These are phyloP conservation scores for Bombus huntii DNA, from an alignment of 1,140 invertebrate species.

Conservation along the genomic window DNA sequence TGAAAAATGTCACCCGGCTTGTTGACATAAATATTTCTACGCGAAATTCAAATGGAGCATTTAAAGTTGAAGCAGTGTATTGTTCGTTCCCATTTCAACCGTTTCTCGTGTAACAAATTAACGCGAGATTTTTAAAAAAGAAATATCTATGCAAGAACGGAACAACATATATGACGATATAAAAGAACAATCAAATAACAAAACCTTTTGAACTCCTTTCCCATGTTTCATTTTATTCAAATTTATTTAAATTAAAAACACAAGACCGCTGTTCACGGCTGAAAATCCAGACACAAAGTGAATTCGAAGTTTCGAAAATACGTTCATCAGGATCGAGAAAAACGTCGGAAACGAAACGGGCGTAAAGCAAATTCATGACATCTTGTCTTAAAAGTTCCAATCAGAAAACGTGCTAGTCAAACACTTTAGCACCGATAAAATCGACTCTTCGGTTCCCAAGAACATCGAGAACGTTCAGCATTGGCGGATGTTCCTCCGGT, in stretches of 20 bases:
- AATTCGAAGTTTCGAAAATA: background rate
- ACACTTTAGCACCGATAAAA: background rate
- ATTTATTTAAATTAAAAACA: background rate
- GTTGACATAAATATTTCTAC: background rate
- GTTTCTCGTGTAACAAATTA: background rate
- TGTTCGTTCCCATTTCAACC: background rate
- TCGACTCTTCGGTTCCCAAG: background rate
- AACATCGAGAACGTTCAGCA: background rate
- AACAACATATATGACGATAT: background rate
- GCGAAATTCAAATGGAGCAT: background rate
- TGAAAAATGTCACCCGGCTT: background rate
- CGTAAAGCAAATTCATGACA: background rate
- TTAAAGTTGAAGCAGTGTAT: background rate
- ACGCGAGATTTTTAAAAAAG: background rate
- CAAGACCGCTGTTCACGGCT: background rate
- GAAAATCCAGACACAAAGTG: background rate
- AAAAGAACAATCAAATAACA: background rate
- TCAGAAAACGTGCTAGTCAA: constrained; percentile 12
- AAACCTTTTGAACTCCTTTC: background rate
- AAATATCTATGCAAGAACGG: too few relatives aligned
- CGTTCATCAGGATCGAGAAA: background rate
- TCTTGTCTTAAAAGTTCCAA: constrained; percentile 5
- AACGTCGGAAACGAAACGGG: too few relatives aligned
- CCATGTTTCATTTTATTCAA: background rate
- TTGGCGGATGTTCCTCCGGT: background rate